These are phyloP conservation scores for Willowsia nigromaculata DNA, from an alignment of 2,888 invertebrate genomes.

Conservation along the genomic window DNA sequence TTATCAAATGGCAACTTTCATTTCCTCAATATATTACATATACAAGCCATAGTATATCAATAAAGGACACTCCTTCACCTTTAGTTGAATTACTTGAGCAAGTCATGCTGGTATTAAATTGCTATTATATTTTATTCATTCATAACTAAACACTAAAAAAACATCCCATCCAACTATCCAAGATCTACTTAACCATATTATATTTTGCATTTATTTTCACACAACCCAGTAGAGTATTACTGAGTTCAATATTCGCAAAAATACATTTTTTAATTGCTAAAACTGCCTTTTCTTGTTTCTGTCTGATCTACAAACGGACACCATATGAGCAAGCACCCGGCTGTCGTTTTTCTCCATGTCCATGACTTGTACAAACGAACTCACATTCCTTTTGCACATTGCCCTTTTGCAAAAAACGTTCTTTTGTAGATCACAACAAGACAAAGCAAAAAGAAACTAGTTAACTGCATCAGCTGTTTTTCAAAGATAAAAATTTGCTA, in stretches of 20 bases:
- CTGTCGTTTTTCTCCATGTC: conserved; percentile 5
- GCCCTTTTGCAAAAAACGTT: neutral
- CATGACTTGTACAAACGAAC: conserved; percentile 42
- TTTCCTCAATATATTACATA: neutral
- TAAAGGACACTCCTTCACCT: conserved; percentile 7
- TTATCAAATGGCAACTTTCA: neutral
- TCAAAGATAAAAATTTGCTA: neutral
- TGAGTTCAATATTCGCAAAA: conserved; percentile 63
- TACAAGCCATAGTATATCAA: neutral
- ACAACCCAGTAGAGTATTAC: conserved; percentile 18
- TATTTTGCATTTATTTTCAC: no score
- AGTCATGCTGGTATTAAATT: neutral
- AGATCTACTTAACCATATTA: no score
- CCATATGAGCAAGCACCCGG: conserved; percentile 49
- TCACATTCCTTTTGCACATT: conserved; percentile 13
- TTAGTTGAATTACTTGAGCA: neutral
- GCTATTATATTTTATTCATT: conserved; percentile 55
- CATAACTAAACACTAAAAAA: conserved; percentile 63
- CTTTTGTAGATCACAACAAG: conserved; percentile 49
- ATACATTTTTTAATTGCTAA: neutral
- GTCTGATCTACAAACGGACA: neutral
- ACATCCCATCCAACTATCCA: no score
- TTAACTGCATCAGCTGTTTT: conserved; percentile 51
- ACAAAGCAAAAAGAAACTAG: conserved; percentile 1
- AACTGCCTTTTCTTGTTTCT: neutral